Conservation (phyloP, 2,797 vertebrate genomes). For the Allobates femoralis region DNA sequence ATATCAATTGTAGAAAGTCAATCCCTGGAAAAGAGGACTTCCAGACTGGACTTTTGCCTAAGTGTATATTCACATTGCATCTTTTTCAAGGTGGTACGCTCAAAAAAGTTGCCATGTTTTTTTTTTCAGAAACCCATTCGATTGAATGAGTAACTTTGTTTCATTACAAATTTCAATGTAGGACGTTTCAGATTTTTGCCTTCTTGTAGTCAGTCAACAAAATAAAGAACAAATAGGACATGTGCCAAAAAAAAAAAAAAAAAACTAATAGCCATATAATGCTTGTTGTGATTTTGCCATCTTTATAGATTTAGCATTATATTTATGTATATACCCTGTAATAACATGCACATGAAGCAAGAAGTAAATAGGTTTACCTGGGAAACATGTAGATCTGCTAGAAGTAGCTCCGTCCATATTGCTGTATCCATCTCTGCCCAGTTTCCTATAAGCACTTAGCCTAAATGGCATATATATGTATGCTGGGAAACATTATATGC, state of each 20-base stretch:
- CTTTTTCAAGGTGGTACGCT: too few species aligned
- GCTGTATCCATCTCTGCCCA: background rate
- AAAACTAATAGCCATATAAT: background rate
- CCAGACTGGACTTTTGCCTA: too few species aligned
- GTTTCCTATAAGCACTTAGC: background rate
- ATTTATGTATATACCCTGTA: background rate
- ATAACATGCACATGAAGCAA: background rate
- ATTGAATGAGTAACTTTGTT: too few species aligned
- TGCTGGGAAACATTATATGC: slow-evolving; percentile 5
- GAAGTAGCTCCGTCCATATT: background rate
- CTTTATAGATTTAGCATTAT: background rate
- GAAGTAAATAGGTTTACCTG: slow-evolving; percentile 23
- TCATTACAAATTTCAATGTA: too few species aligned
- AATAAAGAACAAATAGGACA: too few species aligned
- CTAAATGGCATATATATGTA: slow-evolving; percentile 4
- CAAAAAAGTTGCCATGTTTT: too few species aligned
- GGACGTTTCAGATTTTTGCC: too few species aligned
- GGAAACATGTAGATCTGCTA: background rate
- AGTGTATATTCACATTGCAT: too few species aligned
- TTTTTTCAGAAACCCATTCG: too few species aligned
- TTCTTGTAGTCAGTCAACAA: too few species aligned
- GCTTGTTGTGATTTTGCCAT: background rate
- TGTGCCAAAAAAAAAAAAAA: background rate
- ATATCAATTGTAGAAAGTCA: too few species aligned
- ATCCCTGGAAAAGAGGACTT: too few species aligned